Base-by-base conservation (phyloP, 2,113 vertebrate genomes). In the Nerophis ophidion region DNA sequence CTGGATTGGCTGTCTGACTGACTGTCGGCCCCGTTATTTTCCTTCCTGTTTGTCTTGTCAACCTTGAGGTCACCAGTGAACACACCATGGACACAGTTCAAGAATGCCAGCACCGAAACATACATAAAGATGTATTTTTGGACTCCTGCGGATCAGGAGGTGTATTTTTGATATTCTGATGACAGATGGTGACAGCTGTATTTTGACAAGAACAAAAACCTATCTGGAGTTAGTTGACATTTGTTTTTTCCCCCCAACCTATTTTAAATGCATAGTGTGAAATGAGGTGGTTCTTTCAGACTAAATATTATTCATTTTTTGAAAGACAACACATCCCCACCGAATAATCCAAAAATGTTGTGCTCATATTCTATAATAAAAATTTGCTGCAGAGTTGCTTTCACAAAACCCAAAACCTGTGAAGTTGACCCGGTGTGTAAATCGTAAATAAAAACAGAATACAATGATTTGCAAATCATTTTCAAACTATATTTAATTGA, bases 1-100 rank as follows among this genome's bases (percentile, higher is more conserved):
- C 81, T 88, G 13, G 88, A 86, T 33, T 87, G 85, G 61, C 83
- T 82, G 74, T 87, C 84, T 60, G 87, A 90, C 70, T 88, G 80
- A 62, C 84, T 86, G 69, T 90, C 87, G 0, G 60, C 78, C 0
- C 82, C 84, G 17, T 79, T 86, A 59, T 83, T 86, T 48, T 89
- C 89, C 57, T 87, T 82, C 65, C 80, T 84, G 67, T 78, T 84
- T 51, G 79, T 66, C 81, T 84, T 88, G 73, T 87, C 85, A 60
- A 68, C 86, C 86, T 88, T 70, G 17, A 70, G 15, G 46, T 65
- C 57, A 75, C 13, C 42, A 59, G 58, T 54, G 33, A 67, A 71
- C 68, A 66, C 19, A 33, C 52, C 35, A 52, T 10, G 53, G 15
- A 51, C 8, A 61, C 54, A 13, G 26, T 16, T 47, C 1, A 67